A percentile compares a stretch with the other conserved stretches of the same genome.
phyloP scores from a whole-genome alignment of 2,888 invertebrate genomes.

The Augiades crinisus region DNA sequence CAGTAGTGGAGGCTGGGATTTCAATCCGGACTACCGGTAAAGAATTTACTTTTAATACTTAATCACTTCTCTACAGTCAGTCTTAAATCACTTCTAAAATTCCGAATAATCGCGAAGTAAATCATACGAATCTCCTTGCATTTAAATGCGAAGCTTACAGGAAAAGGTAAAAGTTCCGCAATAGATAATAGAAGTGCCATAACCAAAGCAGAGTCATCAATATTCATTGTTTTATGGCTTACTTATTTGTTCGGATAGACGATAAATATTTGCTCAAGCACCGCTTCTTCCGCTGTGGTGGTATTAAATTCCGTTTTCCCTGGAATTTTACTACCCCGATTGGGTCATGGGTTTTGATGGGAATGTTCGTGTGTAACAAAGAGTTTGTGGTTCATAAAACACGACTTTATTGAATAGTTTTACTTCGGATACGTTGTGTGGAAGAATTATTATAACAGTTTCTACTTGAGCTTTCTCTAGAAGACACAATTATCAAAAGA shows the following conservation, averaged over 20 bases:
- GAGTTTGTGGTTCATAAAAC: slow-evolving; percentile 15
- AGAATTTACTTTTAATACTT: too few relatives aligned
- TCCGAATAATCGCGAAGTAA: too few relatives aligned
- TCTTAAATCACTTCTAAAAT: too few relatives aligned
- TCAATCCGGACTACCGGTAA: too few relatives aligned
- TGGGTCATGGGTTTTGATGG: slow-evolving; percentile 14
- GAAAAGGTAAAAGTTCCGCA: neutral
- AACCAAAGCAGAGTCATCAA: slow-evolving; percentile 24
- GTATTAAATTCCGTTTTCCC: slow-evolving; percentile 32
- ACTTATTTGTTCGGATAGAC: slow-evolving; percentile 43
- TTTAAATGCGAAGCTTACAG: neutral
- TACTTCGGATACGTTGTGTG: neutral
- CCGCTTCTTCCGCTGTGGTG: slow-evolving; percentile 42
- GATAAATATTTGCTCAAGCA: slow-evolving; percentile 45
- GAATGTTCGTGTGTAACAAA: slow-evolving; percentile 32
- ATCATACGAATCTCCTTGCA: too few relatives aligned
- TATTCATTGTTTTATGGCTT: slow-evolving; percentile 40
- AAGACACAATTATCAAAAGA: too few relatives aligned
- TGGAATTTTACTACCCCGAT: slow-evolving; percentile 13
- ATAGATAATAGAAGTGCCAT: slow-evolving; percentile 5
- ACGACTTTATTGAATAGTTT: neutral
- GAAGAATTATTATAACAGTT: neutral
- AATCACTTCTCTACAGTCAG: too few relatives aligned
- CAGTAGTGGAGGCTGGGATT: too few relatives aligned
- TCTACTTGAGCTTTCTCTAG: too few relatives aligned